A percentile compares a stretch with the other conserved stretches of the same genome.
phyloP scores from a whole-genome alignment of 2,888 invertebrate genomes.

The Cacoxenus indagator region DNA sequence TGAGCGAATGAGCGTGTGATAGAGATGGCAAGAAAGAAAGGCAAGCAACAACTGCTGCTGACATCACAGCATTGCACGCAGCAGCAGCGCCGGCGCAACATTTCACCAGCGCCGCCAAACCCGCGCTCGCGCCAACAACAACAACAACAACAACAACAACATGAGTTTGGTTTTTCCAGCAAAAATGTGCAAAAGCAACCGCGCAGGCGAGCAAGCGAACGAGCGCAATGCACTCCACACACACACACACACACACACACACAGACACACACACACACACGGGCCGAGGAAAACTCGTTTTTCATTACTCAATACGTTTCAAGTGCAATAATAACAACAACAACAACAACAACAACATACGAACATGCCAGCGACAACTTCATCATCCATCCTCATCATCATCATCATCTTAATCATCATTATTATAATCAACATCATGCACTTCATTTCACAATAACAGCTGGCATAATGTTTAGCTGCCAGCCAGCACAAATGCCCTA shows the following conservation, averaged over 20 bases:
- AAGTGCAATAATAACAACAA: conserved; percentile 41
- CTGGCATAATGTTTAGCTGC: too few relatives aligned
- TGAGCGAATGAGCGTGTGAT: background rate
- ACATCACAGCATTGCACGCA: conserved; percentile 53
- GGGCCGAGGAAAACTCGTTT: conserved; percentile 60
- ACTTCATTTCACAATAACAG: too few relatives aligned
- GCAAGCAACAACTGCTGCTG: conserved; percentile 32
- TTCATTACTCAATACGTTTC: conserved; percentile 59
- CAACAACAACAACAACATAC: conserved; percentile 27
- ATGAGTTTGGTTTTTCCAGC: conserved; percentile 49
- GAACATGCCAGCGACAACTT: background rate
- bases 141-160: background rate
- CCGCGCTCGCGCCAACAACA: background rate
- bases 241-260: background rate
- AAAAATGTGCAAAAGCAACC: conserved; percentile 14
- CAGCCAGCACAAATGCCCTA: conserved; percentile 10
- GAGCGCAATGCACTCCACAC: conserved; percentile 3
- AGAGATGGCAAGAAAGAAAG: conserved; percentile 31
- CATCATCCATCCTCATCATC: too few relatives aligned
- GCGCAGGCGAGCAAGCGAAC: background rate
- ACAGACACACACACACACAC: conserved; percentile 21
- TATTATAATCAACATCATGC: too few relatives aligned
- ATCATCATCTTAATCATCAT: too few relatives aligned
- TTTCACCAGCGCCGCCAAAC: background rate
- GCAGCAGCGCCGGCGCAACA: background rate